Evolutionary conservation across 2,797 vertebrate species (phyloP).

Genomic region (Tinamus major): DNA sequence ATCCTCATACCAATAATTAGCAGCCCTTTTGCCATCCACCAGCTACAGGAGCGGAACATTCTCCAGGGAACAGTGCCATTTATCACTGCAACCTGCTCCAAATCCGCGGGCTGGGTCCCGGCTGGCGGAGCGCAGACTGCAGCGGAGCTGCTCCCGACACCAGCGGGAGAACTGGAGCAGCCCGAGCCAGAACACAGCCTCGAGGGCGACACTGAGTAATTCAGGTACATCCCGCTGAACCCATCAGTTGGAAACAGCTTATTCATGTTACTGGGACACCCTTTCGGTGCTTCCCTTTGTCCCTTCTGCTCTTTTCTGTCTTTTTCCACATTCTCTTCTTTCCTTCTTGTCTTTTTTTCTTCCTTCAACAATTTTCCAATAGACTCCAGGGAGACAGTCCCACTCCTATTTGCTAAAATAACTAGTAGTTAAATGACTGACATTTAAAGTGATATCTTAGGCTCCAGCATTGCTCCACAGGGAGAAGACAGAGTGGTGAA

Average conservation of each 20-base stretch:
- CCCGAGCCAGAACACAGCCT: not conserved
- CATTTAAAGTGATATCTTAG: constrained; percentile 42
- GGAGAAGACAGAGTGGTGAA: constrained; percentile 46
- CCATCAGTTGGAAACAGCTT: not conserved
- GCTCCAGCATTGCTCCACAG: constrained; percentile 24
- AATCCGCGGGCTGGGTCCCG: not conserved
- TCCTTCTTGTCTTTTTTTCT: not conserved
- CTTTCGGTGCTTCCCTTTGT: constrained; percentile 10
- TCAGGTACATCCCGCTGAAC: not conserved
- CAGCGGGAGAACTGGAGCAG: not conserved
- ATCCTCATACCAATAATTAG: not conserved
- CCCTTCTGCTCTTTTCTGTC: constrained; percentile 1
- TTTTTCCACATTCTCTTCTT: not conserved
- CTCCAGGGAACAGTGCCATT: not conserved
- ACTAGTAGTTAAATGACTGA: constrained; percentile 60
- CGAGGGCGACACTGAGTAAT: not conserved
- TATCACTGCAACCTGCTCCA: not conserved
- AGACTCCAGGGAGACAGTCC: constrained; percentile 57
- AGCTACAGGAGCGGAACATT: not conserved
- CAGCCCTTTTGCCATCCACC: not conserved
- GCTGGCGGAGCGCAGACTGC: rapidly evolving
- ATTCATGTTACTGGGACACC: not conserved
- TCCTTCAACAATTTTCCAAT: constrained; percentile 16
- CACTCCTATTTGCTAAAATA: constrained; percentile 71
- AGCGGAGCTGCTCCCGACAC: not conserved